Evolutionary conservation across 1,140 invertebrate species (phyloP), one percentile per base, ranked within the genome.

Genomic region (Sycobia sp.): DNA sequence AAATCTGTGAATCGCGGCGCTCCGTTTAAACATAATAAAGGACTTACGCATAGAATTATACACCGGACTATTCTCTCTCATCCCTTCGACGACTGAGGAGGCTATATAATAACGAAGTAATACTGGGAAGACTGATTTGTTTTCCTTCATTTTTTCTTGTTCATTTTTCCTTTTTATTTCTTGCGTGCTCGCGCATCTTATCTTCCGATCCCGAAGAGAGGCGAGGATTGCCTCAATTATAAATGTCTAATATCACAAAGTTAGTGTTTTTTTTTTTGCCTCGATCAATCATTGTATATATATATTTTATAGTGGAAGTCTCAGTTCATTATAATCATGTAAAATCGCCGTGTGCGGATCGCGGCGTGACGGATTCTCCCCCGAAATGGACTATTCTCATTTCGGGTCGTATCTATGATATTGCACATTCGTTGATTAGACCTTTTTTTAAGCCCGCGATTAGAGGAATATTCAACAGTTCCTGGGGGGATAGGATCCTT

Each of bases 241-340:
- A n/a, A 67, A 57, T 57, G 54, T 63, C 66, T 68, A 68, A 68
- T 67, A 67, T 65, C 66, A 67, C 66, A 67, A 67, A 64, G 53
- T 67, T 62, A 51, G 49, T 43, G 44, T 41, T 51, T 51, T 7
- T 49, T 8, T 39, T n/a, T 22, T 49, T 25, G 43, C 22, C 22
- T 25, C n/a, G n/a, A n/a, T n/a, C n/a, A n/a, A n/a, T n/a, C n/a
- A n/a, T n/a, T n/a, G n/a, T n/a, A n/a, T n/a, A n/a, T n/a, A n/a
- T n/a, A n/a, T n/a, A n/a, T n/a, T n/a, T n/a, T n/a, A n/a, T n/a
- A n/a, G n/a, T n/a, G n/a, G n/a, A n/a, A n/a, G n/a, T n/a, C n/a
- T n/a, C n/a, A n/a, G n/a, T 43, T 34, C n/a, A 32, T 29, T 53
- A 34, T 18, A 50, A 54, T 47, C 22, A 57, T 57, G 38, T 57